A percentile compares a stretch with the other conserved stretches of the same genome.
Evolutionary conservation across 1,140 invertebrate genomes (phyloP).

Genomic region (Brachionus rotundiformis): DNA sequence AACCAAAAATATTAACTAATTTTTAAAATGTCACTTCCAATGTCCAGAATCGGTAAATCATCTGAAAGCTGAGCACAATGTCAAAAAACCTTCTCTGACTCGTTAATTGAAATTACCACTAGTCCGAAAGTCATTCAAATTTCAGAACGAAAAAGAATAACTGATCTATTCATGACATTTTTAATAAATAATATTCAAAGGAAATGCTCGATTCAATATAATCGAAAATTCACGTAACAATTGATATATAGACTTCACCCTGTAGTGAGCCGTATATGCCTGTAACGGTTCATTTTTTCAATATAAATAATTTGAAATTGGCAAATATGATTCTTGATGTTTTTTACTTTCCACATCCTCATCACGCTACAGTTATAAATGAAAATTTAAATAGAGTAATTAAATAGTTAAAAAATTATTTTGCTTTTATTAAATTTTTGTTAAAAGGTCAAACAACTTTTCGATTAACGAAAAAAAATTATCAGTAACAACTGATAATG

Average conservation of each 20-base stretch:
- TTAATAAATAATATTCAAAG: conserved; percentile 51
- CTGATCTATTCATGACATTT: conserved; percentile 16
- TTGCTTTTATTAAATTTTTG: background rate
- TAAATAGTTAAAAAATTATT: background rate
- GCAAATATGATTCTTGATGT: too few relatives aligned
- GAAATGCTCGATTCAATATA: conserved; percentile 32
- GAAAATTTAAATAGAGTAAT: too few relatives aligned
- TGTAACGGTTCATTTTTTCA: conserved; percentile 55
- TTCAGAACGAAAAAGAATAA: background rate
- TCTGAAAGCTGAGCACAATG: background rate
- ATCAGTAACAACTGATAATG: background rate
- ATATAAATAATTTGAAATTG: conserved; percentile 54
- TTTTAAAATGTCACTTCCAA: too few relatives aligned
- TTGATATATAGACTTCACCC: conserved; percentile 54
- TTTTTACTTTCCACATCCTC: too few relatives aligned
- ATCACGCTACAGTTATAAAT: too few relatives aligned
- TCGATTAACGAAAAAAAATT: background rate
- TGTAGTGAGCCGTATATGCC: conserved; percentile 54
- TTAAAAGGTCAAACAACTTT: background rate
- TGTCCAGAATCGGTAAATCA: too few relatives aligned
- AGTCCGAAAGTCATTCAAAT: background rate
- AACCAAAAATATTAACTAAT: too few relatives aligned
- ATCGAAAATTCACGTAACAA: conserved; percentile 53
- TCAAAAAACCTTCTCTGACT: background rate
- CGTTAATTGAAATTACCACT: background rate